Conservation (phyloP, 2,888 invertebrate genomes). For the Iphiclides podalirius region DNA sequence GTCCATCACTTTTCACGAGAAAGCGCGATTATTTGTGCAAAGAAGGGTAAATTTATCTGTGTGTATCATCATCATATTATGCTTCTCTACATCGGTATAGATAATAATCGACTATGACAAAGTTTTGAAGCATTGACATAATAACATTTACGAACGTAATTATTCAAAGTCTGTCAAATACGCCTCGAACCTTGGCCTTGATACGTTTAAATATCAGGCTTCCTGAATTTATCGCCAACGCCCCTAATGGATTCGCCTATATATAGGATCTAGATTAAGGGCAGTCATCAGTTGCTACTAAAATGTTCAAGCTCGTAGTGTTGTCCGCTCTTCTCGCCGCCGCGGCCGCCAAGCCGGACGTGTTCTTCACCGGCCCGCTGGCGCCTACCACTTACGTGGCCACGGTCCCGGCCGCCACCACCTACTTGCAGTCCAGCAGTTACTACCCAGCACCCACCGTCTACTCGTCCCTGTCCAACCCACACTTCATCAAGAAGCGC, state of each 20-base stretch:
- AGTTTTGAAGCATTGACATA: no score
- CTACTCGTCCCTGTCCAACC: constrained; percentile 31
- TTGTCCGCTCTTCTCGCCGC: constrained; percentile 73
- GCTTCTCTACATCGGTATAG: no score
- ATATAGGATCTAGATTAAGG: background rate
- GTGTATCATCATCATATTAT: no score
- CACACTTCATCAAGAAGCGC: constrained; percentile 49
- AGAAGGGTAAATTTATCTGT: no score
- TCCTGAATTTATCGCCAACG: no score
- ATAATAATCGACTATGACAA: no score
- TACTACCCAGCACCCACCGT: constrained; percentile 37
- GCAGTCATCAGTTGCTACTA: constrained; percentile 30
- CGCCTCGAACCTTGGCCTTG: no score
- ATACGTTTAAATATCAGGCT: no score
- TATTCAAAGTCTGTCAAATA: no score
- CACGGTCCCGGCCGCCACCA: constrained; percentile 26
- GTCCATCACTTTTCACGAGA: no score
- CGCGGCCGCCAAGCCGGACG: constrained; percentile 54
- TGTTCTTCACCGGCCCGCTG: constrained; percentile 42
- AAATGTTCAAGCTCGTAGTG: constrained; percentile 46
- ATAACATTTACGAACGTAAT: no score
- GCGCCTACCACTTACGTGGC: constrained; percentile 5
- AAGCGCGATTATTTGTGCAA: no score
- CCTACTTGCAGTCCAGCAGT: constrained; percentile 28
- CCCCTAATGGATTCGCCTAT: background rate